These are phyloP conservation scores for Intellagama lesueurii DNA, from an alignment of 2,797 vertebrate species.

Conservation along the genomic window DNA sequence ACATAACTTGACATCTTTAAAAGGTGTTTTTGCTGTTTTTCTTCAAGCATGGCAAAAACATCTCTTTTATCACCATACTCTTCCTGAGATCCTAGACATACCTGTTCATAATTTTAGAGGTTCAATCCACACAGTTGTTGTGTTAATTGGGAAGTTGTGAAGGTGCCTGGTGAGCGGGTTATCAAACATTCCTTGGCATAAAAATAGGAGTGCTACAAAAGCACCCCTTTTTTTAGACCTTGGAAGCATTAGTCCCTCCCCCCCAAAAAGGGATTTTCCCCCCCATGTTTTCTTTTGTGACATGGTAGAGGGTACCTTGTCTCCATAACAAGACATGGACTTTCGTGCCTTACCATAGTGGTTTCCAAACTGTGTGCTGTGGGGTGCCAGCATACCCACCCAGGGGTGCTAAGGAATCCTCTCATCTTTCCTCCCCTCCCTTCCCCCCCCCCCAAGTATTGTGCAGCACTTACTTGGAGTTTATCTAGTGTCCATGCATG, in stretches of 20 bases:
- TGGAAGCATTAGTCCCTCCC: too few species aligned
- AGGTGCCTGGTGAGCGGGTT: neutral
- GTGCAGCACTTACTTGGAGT: too few species aligned
- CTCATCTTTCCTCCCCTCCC: too few species aligned
- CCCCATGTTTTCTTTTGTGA: neutral
- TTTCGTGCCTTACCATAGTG: neutral
- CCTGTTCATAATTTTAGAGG: too few species aligned
- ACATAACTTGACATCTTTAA: fast-evolving
- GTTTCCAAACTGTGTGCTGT: too few species aligned
- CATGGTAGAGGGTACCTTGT: neutral
- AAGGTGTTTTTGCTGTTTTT: neutral
- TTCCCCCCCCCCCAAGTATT: too few species aligned
- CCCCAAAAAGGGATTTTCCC: too few species aligned
- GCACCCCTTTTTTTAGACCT: neutral
- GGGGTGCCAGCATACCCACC: too few species aligned
- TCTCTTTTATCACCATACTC: neutral
- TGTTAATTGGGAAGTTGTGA: neutral
- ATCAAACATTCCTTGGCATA: neutral
- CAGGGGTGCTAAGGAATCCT: too few species aligned
- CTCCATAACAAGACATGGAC: neutral
- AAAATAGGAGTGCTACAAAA: neutral
- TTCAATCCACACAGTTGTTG: too few species aligned
- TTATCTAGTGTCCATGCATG: too few species aligned
- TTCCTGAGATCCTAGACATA: neutral
- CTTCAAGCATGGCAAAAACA: neutral